Evolutionary conservation across 2,888 invertebrate species (phyloP).

Genomic region (Plagodis pulveraria): DNA sequence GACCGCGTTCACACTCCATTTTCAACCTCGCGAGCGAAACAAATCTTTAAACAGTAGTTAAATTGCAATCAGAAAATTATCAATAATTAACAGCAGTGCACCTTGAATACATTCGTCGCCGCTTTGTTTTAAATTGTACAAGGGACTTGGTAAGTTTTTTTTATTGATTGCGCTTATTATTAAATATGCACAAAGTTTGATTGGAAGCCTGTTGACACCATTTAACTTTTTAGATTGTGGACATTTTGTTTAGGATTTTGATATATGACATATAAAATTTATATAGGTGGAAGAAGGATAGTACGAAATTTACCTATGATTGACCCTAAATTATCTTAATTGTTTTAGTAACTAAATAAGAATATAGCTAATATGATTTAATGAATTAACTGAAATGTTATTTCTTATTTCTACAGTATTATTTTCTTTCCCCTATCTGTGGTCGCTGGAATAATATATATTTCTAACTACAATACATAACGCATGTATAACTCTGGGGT

Average conservation of each 20-base stretch:
- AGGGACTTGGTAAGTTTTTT: slow-evolving; percentile 27
- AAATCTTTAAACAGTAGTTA: neutral
- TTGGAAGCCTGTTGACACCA: slow-evolving; percentile 29
- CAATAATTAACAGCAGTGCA: slow-evolving; percentile 21
- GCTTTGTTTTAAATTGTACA: slow-evolving; percentile 10
- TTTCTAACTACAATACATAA: too few species aligned
- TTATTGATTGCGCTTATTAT: slow-evolving; percentile 5
- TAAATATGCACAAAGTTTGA: slow-evolving; percentile 21
- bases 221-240: slow-evolving; percentile 20
- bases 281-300: too few species aligned
- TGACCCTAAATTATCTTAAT: neutral
- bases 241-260: neutral
- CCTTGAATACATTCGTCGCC: slow-evolving; percentile 8
- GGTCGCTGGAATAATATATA: too few species aligned
- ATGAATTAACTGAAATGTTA: too few species aligned
- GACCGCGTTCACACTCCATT: slow-evolving; percentile 12
- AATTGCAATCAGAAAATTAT: slow-evolving; percentile 5
- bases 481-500: too few species aligned
- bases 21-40: slow-evolving; percentile 8
- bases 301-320: too few species aligned
- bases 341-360: neutral
- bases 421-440: too few species aligned
- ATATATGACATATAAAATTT: too few species aligned
- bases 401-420: too few species aligned
- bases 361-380: too few species aligned